Conservation (phyloP, 1,140 invertebrate species). For the Hylaeus volcanicus region DNA sequence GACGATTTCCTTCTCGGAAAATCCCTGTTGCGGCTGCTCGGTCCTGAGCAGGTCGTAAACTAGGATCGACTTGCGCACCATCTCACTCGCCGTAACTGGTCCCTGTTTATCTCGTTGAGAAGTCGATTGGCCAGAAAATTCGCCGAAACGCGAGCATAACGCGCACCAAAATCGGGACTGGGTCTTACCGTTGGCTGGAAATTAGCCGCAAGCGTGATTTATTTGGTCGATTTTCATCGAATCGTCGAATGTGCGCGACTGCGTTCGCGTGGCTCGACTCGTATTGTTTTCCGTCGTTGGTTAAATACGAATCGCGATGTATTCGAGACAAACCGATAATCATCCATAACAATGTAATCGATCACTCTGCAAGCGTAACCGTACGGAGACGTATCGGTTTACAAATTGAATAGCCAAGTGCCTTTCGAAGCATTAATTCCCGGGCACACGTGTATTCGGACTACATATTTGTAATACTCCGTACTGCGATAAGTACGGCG, state of each 20-base stretch:
- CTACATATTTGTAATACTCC: no score
- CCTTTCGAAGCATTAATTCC: no score
- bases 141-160: not conserved
- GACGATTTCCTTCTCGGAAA: constrained; percentile 64
- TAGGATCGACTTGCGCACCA: constrained; percentile 64
- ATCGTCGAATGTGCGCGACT: not conserved
- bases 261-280: not conserved
- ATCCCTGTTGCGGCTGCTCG: constrained; percentile 52
- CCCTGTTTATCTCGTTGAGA: not conserved
- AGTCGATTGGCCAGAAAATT: constrained; percentile 12
- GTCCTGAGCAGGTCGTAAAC: constrained; percentile 67
- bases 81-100: constrained; percentile 20
- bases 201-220: not conserved
- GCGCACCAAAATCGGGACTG: no score
- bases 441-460: no score
- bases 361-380: no score
- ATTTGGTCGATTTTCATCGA: not conserved
- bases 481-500: no score
- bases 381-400: no score
- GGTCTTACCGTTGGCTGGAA: not conserved
- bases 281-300: no score
- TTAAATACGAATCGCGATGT: no score
- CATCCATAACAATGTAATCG: no score
- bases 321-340: no score
- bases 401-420: no score